Conservation (phyloP, 2,797 vertebrate species). For the Argentina silus region DNA sequence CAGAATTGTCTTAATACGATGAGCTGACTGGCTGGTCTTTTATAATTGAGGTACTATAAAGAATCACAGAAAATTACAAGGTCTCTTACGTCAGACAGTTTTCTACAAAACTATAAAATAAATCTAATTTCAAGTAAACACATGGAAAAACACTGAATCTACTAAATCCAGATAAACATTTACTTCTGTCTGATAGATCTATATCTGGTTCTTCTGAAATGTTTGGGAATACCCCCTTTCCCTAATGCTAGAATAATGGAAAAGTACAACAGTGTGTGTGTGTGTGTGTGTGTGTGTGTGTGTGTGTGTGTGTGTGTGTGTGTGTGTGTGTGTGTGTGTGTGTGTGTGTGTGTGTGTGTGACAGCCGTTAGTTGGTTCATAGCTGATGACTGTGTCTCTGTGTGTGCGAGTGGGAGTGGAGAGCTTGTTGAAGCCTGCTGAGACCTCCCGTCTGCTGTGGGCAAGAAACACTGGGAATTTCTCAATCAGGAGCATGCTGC, state of each 20-base stretch:
- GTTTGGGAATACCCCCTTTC: background rate
- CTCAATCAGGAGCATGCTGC: too few species aligned
- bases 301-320: slow-evolving; percentile 19
- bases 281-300: slow-evolving; percentile 17
- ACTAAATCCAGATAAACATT: background rate
- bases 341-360: background rate
- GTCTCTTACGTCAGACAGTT: background rate
- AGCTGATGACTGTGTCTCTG: slow-evolving; percentile 6
- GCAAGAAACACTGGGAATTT: too few species aligned
- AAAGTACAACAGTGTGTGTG: slow-evolving; percentile 41
- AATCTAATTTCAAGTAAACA: background rate
- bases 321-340: slow-evolving; percentile 28
- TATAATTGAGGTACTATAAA: background rate
- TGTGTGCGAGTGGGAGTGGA: slow-evolving; percentile 29
- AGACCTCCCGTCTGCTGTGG: background rate
- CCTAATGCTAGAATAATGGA: slow-evolving; percentile 21
- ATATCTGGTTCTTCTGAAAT: background rate
- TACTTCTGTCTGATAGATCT: too few species aligned
- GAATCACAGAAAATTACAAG: background rate
- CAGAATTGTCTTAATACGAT: background rate
- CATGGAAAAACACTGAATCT: background rate
- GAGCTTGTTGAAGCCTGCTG: slow-evolving; percentile 58
- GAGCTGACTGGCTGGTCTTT: background rate
- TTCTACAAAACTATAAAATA: background rate
- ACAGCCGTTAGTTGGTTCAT: slow-evolving; percentile 26